Base-by-base conservation (phyloP, 2,113 vertebrate genomes). In the Eulemur rufifrons region DNA sequence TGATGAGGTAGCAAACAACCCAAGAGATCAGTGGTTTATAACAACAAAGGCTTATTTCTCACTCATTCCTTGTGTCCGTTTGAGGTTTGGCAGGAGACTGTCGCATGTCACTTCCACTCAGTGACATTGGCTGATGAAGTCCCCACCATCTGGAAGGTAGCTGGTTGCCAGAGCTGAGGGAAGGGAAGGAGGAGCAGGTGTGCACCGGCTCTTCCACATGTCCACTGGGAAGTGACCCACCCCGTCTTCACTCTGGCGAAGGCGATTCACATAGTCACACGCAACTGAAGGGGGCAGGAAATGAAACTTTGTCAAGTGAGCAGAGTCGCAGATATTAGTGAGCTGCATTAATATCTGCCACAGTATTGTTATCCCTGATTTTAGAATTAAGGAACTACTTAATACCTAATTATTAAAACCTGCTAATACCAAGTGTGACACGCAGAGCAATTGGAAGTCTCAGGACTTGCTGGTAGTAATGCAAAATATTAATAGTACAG, bases 11-110 rank as follows among this genome's bases (percentile, higher is more conserved):
- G 47, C 20, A 96, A 89, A 56, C 45, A 23, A 85, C 52, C 39
- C 63, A 74, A 86, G 84, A 81, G 87, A 73, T 56, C 68, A 71
- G 64, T 59, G 68, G 54, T 37, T 93, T 96, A 86, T 91, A 83
- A 95, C 82, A 66, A 85, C 23, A 84, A 61, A 73, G 34, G 45
- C 85, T 95, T 94, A 77, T 95, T 96, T 94, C 86, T 66, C 68
- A 27, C 37, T 77, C 11, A 12, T 81, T 66, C 64, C 20, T 95
- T 45, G 3, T 76, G 80, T 81, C 34, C 76, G 61, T 69, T 45
- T 86, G 74, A 96, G 34, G 69, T 56, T 95, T 94, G 93, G 88
- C 93, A 94, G 34, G 39, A 63, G 20, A 39, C 8, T 42, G 15
- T 80, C 32, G 29, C 56, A 18, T 92, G 64, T 90, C 93, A 34